Evolutionary conservation across 2,888 invertebrate species (phyloP).

Genomic region (Eupithecia vulgata): DNA sequence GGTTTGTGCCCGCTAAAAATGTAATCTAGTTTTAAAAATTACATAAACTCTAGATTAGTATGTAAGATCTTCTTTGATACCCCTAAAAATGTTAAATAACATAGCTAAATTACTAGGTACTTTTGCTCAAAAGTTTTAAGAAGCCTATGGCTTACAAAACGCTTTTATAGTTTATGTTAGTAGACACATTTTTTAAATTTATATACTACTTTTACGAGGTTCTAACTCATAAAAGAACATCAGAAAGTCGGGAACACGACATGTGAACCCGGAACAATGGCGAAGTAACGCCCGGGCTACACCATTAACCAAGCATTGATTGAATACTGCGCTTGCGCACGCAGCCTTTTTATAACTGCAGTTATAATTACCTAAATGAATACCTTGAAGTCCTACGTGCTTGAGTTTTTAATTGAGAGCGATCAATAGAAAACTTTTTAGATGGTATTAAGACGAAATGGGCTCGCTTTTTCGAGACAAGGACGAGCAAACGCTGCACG

Average conservation of each 20-base stretch:
- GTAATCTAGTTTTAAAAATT: too few relatives aligned
- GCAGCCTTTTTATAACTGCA: constrained; percentile 7
- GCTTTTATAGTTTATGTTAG: not conserved
- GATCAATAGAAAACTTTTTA: not conserved
- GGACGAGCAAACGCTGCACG: too few relatives aligned
- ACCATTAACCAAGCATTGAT: constrained; percentile 36
- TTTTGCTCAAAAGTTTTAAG: too few relatives aligned
- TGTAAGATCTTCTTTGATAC: too few relatives aligned
- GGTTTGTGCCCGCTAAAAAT: too few relatives aligned
- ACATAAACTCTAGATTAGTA: too few relatives aligned
- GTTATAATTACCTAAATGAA: constrained; percentile 6
- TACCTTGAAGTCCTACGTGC: constrained; percentile 5
- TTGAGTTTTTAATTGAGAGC: not conserved
- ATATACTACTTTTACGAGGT: not conserved
- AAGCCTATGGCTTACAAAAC: too few relatives aligned
- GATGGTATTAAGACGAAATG: too few relatives aligned
- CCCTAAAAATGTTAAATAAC: too few relatives aligned
- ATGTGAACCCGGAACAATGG: constrained; percentile 26
- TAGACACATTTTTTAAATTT: not conserved
- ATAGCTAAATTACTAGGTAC: too few relatives aligned
- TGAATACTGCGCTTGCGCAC: constrained; percentile 36
- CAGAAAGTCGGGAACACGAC: constrained; percentile 17
- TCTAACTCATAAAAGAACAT: constrained; percentile 16
- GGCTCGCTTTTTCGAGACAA: too few relatives aligned
- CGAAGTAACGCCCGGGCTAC: constrained; percentile 21